Evolutionary conservation across 1,140 invertebrate species (phyloP), one percentile per base, ranked within the genome.

Genomic region (Aethina tumida): DNA sequence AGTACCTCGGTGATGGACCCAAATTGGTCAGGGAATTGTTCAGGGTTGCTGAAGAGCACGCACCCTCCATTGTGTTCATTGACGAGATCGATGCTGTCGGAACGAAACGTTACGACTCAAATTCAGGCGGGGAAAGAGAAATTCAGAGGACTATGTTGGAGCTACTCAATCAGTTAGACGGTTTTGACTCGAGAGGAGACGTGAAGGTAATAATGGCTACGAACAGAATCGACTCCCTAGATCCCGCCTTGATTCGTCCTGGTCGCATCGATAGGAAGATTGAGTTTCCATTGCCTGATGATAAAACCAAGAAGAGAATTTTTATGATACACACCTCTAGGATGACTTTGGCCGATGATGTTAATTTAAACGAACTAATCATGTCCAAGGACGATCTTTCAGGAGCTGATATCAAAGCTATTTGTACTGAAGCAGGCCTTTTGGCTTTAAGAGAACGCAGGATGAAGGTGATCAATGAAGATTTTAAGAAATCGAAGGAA

Each of bases 51-150:
- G 96, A 99, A 60, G 96, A 99, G 64, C 93, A 99, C 73, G 94
- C 96, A 1, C 96, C 97, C 5, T 97, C 94, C 1, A 99, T 99
- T 67, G 95, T 99, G 1, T 99, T 99, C 62, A 99, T 99, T 60
- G 97, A 99, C 74, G 97, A 99, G 77, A 99, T 99, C 55, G 97
- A 99, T 75, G 97, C 97, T 42, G 91, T 99, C 19, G 97, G 97
- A 32, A 99, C 97, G 13, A 99, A 99, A 71, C 76, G 93, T 56
- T 99, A 99, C 60, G 97, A 99, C 57, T 98, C 95, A 1, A 99
- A 99, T 65, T 99, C 94, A 49, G 97, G 97, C 25, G 97, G 97
- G 45, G 97, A 99, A 65, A 75, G 97, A 44, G 97, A 99, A 77
- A 99, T 99, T 67, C 97, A 99, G 63, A 76, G 97, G 60, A 99